A percentile compares a stretch with the other conserved stretches of the same genome.
These are phyloP conservation scores for Drosophila seguyi DNA, from an alignment of 1,140 invertebrate species.

Conservation along the genomic window DNA sequence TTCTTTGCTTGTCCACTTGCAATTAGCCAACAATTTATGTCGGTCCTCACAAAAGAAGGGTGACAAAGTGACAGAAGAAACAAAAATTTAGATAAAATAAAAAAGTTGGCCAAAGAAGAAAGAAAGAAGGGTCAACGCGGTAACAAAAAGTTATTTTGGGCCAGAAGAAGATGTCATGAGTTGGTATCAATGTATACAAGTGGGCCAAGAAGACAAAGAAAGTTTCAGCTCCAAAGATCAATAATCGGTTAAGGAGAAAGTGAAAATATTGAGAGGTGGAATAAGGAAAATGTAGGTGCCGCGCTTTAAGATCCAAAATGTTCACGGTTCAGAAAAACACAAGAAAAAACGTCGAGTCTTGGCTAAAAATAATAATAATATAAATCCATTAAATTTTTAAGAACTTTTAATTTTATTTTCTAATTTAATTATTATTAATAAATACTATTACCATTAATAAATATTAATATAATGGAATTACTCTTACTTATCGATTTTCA, in stretches of 20 bases:
- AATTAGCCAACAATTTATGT: slow-evolving; percentile 78
- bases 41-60: slow-evolving; percentile 47
- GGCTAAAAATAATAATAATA: no score
- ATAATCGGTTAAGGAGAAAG: slow-evolving; percentile 7
- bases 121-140: neutral
- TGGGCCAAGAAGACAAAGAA: slow-evolving; percentile 46
- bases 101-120: slow-evolving; percentile 5
- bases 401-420: no score
- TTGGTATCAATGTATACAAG: slow-evolving; percentile 42
- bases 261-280: neutral
- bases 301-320: no score
- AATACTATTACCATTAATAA: no score
- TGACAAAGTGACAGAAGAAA: slow-evolving; percentile 7
- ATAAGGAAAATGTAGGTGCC: slow-evolving; percentile 5
- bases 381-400: no score
- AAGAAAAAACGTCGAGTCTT: no score
- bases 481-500: no score
- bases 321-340: no score
- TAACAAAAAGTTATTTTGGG: slow-evolving; percentile 22
- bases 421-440: no score
- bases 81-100: neutral
- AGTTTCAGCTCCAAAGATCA: slow-evolving; percentile 18
- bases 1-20: slow-evolving; percentile 46
- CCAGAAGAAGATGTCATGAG: neutral
- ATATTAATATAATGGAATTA: no score